phyloP scores from a whole-genome alignment of 2,888 invertebrate genomes.

The Trichopoda pennipes region DNA sequence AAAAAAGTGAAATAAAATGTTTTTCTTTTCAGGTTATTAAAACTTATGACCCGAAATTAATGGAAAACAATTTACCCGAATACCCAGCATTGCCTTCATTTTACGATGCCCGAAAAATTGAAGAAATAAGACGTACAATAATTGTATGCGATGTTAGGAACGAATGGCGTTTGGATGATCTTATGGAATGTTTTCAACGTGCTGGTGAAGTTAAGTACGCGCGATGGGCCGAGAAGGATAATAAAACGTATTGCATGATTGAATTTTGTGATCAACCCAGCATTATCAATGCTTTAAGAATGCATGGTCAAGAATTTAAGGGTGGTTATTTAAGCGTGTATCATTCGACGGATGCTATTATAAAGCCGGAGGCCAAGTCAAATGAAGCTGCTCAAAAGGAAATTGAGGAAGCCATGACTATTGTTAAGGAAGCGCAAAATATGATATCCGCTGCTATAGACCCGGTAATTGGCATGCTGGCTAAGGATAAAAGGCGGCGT shows the following conservation, averaged over 20 bases:
- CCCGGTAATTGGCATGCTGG: constrained; percentile 92
- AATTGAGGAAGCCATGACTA: constrained; percentile 98
- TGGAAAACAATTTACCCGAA: constrained; percentile 89
- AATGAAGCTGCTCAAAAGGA: constrained; percentile 97
- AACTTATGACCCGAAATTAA: constrained; percentile 94
- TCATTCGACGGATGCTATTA: constrained; percentile 95
- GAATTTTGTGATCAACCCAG: constrained; percentile 96
- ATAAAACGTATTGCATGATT: constrained; percentile 90
- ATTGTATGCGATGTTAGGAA: constrained; percentile 90
- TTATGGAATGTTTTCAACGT: constrained; percentile 92
- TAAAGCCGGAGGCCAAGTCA: constrained; percentile 96
- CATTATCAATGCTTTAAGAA: constrained; percentile 90
- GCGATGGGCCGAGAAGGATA: constrained; percentile 92
- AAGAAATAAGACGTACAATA: constrained; percentile 97
- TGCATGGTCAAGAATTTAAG: constrained; percentile 90
- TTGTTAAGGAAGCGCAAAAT: constrained; percentile 97
- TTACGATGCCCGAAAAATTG: constrained; percentile 93
- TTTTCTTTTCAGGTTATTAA: constrained; percentile 84
- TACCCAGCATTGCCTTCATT: constrained; percentile 95
- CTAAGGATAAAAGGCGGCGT: constrained; percentile 89
- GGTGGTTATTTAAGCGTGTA: constrained; percentile 87
- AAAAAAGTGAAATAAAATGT: background rate
- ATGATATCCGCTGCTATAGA: constrained; percentile 96
- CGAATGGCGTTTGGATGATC: constrained; percentile 87
- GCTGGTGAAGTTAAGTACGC: constrained; percentile 98